phyloP scores from a whole-genome alignment of 2,113 vertebrate species.

The Paedocypris sp. region DNA sequence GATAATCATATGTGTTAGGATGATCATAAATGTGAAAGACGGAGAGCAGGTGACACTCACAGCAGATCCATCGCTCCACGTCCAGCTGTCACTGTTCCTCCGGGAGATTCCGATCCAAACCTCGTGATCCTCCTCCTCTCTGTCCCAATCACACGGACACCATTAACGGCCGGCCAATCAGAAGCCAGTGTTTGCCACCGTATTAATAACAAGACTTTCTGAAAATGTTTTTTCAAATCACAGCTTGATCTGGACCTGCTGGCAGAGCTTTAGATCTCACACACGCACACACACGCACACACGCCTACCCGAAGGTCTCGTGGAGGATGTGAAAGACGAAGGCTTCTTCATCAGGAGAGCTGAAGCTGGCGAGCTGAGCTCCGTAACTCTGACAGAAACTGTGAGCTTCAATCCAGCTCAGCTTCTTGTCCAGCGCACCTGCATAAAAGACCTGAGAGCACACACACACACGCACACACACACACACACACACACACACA shows the following conservation, averaged over 20 bases:
- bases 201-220: no score
- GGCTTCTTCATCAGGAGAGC: conserved; percentile 75
- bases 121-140: conserved; percentile 79
- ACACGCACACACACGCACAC: background rate
- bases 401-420: conserved; percentile 78
- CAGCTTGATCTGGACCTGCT: no score
- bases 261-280: background rate
- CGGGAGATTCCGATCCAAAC: conserved; percentile 94
- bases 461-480: background rate
- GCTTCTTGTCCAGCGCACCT: conserved; percentile 72
- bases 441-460: conserved; percentile 74
- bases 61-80: conserved; percentile 83
- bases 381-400: conserved; percentile 72
- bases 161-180: conserved; percentile 21
- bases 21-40: no score
- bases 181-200: background rate
- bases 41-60: conserved; percentile 58
- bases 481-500: no score
- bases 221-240: no score
- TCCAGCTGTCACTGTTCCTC: conserved; percentile 77
- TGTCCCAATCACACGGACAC: no score
- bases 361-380: conserved; percentile 82
- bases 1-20: no score
- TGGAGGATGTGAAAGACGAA: conserved; percentile 76
- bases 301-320: conserved; percentile 80